Base-by-base conservation (phyloP, 2,113 vertebrate species). In the Platysteira castanea region DNA sequence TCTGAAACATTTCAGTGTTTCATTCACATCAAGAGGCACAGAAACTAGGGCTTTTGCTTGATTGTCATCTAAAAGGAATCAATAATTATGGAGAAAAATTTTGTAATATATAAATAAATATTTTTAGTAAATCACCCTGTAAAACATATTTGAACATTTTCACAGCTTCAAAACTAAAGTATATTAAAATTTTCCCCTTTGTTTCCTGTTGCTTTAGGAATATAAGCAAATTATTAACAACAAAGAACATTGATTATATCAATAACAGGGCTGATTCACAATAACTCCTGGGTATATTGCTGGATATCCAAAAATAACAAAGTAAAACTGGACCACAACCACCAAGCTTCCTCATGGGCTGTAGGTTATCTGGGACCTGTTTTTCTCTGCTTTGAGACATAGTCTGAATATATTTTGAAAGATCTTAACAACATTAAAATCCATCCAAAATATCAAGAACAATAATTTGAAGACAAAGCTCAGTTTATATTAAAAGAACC, bases 1-100 rank as follows among this genome's bases (percentile, higher is more conserved):
- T 93, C 96, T 98, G 95, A 99, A 99, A 95, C 97, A 98, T 76
- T 94, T 93, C 96, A 99, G 95, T 9, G 98, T 98, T 90, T 99
- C 98, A 23, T 97, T 95, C 90, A 99, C 98, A 77, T 99, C 98
- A 96, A 99, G 91, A 16, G 99, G 99, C 69, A 99, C 99, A 30
- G 96, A 97, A 73, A 98, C 92, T 11, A 99, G 93, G 20, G 90
- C 90, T 97, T 98, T 98, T 39, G 97, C 97, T 70, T 59, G 95
- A 50, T 57, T 95, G 9, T 44, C 30, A 79, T 98, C 99, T 99
- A 96, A 92, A 98, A 92, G 73, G 19, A 93, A 91, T 87, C 28
- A 84, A 79, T 64, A 77, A 83, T 80, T 65, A 78, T 6, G 19
- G 35, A 84, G 64, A 93, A 76, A 4, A 80, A 61, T 11, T 60